Evolutionary conservation across 2,797 vertebrate genomes (phyloP).

Genomic region (Balearica regulorum): DNA sequence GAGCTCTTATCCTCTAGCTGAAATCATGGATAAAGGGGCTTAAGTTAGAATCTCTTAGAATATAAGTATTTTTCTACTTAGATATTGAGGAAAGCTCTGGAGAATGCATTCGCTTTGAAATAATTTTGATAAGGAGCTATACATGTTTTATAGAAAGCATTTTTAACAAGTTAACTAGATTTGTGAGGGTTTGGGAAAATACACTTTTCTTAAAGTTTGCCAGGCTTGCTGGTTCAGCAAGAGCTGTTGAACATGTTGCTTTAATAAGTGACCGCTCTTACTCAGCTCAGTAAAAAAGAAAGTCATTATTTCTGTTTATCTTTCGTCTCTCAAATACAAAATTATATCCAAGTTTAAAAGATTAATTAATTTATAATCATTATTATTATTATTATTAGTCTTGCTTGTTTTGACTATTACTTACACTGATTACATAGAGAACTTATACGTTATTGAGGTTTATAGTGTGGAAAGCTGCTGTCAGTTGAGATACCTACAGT

Average conservation of each 20-base stretch:
- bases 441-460: not conserved
- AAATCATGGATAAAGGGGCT: not conserved
- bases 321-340: not conserved
- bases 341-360: not conserved
- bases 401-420: not conserved
- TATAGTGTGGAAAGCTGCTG: not conserved
- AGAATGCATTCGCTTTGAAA: conserved; percentile 30
- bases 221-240: not conserved
- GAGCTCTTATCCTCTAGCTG: not conserved
- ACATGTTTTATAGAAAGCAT: conserved; percentile 27
- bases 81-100: conserved; percentile 26
- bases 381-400: not conserved
- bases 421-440: not conserved
- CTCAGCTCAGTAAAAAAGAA: not conserved
- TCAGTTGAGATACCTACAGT: not conserved
- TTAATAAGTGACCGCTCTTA: not conserved
- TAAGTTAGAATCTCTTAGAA: not conserved
- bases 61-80: not conserved
- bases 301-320: not conserved
- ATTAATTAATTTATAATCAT: not conserved
- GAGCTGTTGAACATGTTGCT: not conserved
- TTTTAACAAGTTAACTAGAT: conserved; percentile 38
- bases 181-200: conserved; percentile 28
- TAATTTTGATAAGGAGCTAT: conserved; percentile 43
- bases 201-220: not conserved